phyloP scores from a whole-genome alignment of 2,113 vertebrate genomes.

The Garra rufa region DNA sequence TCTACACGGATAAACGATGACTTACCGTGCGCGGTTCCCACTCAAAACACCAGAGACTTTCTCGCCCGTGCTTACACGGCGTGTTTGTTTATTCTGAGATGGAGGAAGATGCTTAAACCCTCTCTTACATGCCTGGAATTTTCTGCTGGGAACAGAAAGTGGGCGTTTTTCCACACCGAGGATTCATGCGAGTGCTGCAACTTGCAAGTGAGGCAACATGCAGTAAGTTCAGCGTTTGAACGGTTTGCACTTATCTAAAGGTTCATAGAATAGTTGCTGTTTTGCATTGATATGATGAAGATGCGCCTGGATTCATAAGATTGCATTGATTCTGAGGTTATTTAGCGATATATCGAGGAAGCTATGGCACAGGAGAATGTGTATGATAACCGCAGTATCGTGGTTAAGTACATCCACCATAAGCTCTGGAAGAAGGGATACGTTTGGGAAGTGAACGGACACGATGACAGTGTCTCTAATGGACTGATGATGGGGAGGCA shows the following conservation, averaged over 20 bases:
- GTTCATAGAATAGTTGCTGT: background rate
- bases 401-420: conserved; percentile 78
- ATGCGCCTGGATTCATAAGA: conserved; percentile 1
- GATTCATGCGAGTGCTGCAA: conserved; percentile 27
- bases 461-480: conserved; percentile 47
- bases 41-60: conserved; percentile 7
- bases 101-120: conserved; percentile 17
- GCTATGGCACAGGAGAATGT: conserved; percentile 73
- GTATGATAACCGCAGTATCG: conserved; percentile 70
- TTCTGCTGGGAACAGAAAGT: conserved; percentile 46
- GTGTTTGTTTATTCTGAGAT: background rate
- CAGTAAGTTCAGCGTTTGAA: conserved; percentile 22
- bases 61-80: background rate
- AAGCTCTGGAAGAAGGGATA: conserved; percentile 78
- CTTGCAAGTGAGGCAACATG: conserved; percentile 41
- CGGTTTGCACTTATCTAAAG: background rate
- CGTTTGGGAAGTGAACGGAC: conserved; percentile 64
- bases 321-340: background rate
- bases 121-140: conserved; percentile 23
- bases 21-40: background rate
- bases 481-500: conserved; percentile 63
- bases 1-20: conserved; percentile 32
- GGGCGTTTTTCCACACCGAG: conserved; percentile 49
- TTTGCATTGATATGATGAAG: background rate
- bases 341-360: background rate